Evolutionary conservation across 1,140 invertebrate species (phyloP), one percentile per base, ranked within the genome.

Genomic region (Drosophila triauraria): DNA sequence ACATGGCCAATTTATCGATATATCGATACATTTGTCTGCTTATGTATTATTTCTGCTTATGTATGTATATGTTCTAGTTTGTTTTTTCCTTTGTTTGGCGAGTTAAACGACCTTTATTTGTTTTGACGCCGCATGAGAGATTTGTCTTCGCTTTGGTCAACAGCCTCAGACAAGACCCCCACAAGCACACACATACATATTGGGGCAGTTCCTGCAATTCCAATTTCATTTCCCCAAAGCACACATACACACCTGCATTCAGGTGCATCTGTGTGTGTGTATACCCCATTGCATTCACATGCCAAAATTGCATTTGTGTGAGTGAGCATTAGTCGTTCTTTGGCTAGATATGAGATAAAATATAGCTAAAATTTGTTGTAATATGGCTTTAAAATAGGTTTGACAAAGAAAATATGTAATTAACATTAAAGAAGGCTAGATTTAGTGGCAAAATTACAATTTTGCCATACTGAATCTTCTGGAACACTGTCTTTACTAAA

Each of bases 61-160:
- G 23, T 27, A n/a, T 38, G 20, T 42, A 17, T 48, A 23, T 38
- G 32, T 54, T 54, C 51, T 54, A 54, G 51, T 32, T 38, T 13
- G 35, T 38, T 54, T 38, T 20, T 54, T 54, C 17, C 75, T 78
- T 78, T 78, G 75, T 78, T 48, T 69, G 53, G 13, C 38, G 44
- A 59, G 75, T 77, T 77, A 77, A 77, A 60, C 48, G 75, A 77
- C 75, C 75, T 76, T 75, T 77, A 30, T 77, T 47, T 77, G 48
- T 76, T 76, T 76, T 53, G 48, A 74, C 68, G 68, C 30, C 48
- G 25, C 74, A 30, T 10, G 42, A 42, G 59, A 64, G 61, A 76
- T 76, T 76, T 76, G 60, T 75, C 71, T 76, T 75, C 17, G 54
- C 62, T 67, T 77, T 77, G 72, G 75, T 77, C 72, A 77, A 76